Evolutionary conservation across 2,888 invertebrate species (phyloP), one percentile per base, ranked within the genome.

Genomic region (Protodeltote pygarga): DNA sequence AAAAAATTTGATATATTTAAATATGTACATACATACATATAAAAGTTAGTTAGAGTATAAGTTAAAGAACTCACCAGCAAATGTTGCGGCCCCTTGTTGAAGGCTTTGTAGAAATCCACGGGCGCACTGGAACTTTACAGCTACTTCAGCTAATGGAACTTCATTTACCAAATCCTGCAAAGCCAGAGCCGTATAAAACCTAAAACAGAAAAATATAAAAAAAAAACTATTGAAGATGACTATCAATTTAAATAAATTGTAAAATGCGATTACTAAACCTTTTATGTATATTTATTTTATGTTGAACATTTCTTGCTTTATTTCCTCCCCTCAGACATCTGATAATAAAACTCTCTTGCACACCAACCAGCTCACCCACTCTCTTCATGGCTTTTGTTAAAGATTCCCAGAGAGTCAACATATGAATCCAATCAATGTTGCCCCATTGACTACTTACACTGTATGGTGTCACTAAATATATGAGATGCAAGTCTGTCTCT

Each of bases 391-490:
- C 95, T 45, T 94, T 93, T 1, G 96, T 93, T 14, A 99, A 88
- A 37, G 94, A 93, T 71, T 97, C 96, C 97, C 97, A 98, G 23
- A 98, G 78, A 55, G 95, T 95, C 24, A 98, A 89, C 71, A 94
- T 95, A 62, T 94, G 93, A 77, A 96, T 90, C 97, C 97, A 97
- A 77, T 99, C 97, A 32, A 98, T 92, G 72, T 95, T 93, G 46
- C 94, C 93, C 93, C 95, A 94, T 49, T 97, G 96, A 75, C 95
- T 95, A 68, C 96, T 95, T 15, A 97, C 95, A 81, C 96, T 97
- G 57, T 97, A 96, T 0, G 99, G 99, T 1, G 99, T 99, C 24
- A 98, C 98, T 73, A 98, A 92, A 85, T 99, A 99, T 32, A 99
- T 95, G 24, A 99, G 94, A 86, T 99, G 99, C 2, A 99, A 93